A percentile compares a stretch with the other conserved stretches of the same genome.
Conservation (phyloP, 2,113 vertebrate genomes). For the Prochilodus magdalenae region DNA sequence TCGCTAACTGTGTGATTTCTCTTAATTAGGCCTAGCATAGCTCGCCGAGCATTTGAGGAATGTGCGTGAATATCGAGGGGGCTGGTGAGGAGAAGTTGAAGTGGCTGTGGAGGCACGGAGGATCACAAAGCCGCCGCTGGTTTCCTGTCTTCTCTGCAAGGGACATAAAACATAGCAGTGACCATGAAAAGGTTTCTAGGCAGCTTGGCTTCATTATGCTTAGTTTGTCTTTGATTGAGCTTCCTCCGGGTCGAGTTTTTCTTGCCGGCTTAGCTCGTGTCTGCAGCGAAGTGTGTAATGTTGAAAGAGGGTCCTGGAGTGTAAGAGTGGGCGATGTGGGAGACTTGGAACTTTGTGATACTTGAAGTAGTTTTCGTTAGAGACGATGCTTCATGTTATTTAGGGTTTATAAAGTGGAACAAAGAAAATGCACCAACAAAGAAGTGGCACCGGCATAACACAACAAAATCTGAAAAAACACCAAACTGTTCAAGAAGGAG, state of each 20-base stretch:
- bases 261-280: slow-evolving; percentile 14
- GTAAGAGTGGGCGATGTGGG: neutral
- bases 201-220: slow-evolving; percentile 60
- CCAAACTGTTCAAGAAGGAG: too few relatives aligned
- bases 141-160: neutral
- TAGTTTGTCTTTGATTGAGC: slow-evolving; percentile 46
- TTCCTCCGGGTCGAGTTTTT: slow-evolving; percentile 19
- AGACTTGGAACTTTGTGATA: too few relatives aligned
- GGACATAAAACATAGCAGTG: neutral
- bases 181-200: neutral
- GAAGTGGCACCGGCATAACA: too few relatives aligned
- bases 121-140: neutral
- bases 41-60: slow-evolving; percentile 33
- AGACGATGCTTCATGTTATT: too few relatives aligned
- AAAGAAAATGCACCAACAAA: too few relatives aligned
- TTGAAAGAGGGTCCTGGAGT: neutral
- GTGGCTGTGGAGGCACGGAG: neutral
- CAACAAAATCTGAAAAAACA: too few relatives aligned
- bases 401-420: too few relatives aligned
- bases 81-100: slow-evolving; percentile 10
- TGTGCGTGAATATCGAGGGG: slow-evolving; percentile 1
- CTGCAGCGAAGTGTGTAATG: neutral
- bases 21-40: slow-evolving; percentile 43
- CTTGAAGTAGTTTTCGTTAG: too few relatives aligned
- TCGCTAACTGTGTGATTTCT: slow-evolving; percentile 23